These are phyloP conservation scores for Labia minor DNA, from an alignment of 2,888 invertebrate species.

Conservation along the genomic window DNA sequence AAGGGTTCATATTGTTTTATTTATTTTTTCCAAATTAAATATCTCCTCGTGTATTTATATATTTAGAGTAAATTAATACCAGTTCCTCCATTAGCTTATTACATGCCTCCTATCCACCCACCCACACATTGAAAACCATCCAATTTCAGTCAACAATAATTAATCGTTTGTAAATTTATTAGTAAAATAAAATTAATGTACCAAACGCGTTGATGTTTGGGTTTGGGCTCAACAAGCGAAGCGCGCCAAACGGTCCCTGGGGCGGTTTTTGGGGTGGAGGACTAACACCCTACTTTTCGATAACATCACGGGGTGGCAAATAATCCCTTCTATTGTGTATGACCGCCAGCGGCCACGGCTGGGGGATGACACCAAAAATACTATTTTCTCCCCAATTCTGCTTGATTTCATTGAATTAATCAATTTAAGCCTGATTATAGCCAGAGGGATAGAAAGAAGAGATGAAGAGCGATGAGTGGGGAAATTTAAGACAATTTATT, in stretches of 20 bases:
- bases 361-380: constrained; percentile 13
- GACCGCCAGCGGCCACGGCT: not conserved
- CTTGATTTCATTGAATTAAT: constrained; percentile 13
- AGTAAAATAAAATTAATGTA: constrained; percentile 13
- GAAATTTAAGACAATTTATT: not conserved
- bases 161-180: constrained; percentile 13
- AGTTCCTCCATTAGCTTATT: not conserved
- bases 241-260: not conserved
- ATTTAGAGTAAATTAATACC: not conserved
- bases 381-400: constrained; percentile 13
- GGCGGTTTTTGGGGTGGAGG: not conserved
- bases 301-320: constrained; percentile 7
- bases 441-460: not conserved
- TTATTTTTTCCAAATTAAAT: no score
- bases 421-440: constrained; percentile 13
- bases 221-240: constrained; percentile 13
- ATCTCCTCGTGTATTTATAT: no score
- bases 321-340: constrained; percentile 13
- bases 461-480: not conserved
- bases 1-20: no score
- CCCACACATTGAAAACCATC: not conserved
- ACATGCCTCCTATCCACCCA: not conserved
- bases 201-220: constrained; percentile 13
- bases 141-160: constrained; percentile 13
- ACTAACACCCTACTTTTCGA: constrained; percentile 6